These are phyloP conservation scores for Ostrea edulis DNA, from an alignment of 1,140 invertebrate genomes.

Conservation along the genomic window DNA sequence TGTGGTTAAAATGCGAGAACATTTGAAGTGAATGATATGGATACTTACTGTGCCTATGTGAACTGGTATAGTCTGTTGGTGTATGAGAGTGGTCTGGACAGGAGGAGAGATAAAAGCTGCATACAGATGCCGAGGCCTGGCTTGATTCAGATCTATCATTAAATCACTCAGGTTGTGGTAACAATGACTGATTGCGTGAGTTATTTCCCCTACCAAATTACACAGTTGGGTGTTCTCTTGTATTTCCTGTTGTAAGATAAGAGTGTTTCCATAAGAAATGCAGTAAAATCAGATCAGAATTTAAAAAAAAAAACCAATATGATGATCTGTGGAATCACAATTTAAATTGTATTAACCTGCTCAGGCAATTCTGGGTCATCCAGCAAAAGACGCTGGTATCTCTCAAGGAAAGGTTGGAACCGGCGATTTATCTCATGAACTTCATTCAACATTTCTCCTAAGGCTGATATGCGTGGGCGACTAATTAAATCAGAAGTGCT, in stretches of 20 bases:
- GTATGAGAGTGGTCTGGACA: constrained; percentile 79
- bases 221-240: constrained; percentile 82
- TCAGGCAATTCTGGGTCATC: constrained; percentile 62
- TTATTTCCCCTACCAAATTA: constrained; percentile 87
- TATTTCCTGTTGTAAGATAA: constrained; percentile 54
- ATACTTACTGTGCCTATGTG: constrained; percentile 51
- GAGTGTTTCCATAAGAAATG: neutral
- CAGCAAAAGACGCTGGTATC: constrained; percentile 61
- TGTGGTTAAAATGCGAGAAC: too few species aligned
- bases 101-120: constrained; percentile 75
- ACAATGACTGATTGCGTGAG: constrained; percentile 92
- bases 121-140: constrained; percentile 86
- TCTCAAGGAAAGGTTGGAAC: constrained; percentile 67
- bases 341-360: constrained; percentile 47
- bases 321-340: constrained; percentile 55
- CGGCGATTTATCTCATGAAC: constrained; percentile 63
- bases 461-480: constrained; percentile 60
- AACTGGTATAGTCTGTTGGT: constrained; percentile 65
- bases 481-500: constrained; percentile 34
- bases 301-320: constrained; percentile 49
- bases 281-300: neutral
- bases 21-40: too few species aligned
- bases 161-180: constrained; percentile 93
- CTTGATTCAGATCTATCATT: constrained; percentile 85
- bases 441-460: constrained; percentile 67